Base-by-base conservation (phyloP, 92 coral and sea anemone species). In the Montipora capitata region DNA sequence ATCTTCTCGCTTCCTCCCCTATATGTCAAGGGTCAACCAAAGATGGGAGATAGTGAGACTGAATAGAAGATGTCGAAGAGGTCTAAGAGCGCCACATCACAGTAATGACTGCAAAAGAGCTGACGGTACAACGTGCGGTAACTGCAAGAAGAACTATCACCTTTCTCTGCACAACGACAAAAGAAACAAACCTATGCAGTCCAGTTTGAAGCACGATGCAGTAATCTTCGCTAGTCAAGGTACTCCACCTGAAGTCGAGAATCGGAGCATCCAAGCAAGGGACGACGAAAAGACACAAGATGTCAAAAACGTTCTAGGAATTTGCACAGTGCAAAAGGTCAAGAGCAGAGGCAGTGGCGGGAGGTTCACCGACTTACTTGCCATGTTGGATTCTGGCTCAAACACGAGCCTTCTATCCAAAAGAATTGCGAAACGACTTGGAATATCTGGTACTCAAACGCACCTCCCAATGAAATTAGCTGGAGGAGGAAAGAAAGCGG, bases 401-500 rank as follows among this genome's bases (percentile, higher is more conserved):
- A 89, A 82, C 72, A 89, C 85, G 7, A 89, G 88, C 51, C 92
- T 83, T 40, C 73, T 89, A 27, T 89, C 92, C 66, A 89, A 89
- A 52, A 27, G 27, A 45, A 84, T 58, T 11, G 92, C 92, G 12
- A 82, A 40, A 57, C 63, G 1, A 2, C 63, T 57, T 5, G 63
- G 63, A 3, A 3, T 86, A 54, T 86, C 70, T 44, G 92, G 94
- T 39, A 41, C 85, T 11, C 43, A 79, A 68, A 91, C 83, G 0
- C 79, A 91, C 6, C 82, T 88, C 4, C 88, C 94, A 27, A 94
- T 88, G 96, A 94, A 91, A 42, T 64, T 94, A 3, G 96, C 93
- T n/a, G 96, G 94, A 48, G 94, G 94, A 40, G 44, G 43, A 68
- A 78, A 88, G 78, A 90, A 16, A 93, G 77, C 94, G 17, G 94